Percentiles rank a stretch among this genome's conserved stretches.
These are phyloP conservation scores for Leptodactylus fuscus DNA, from an alignment of 2,113 vertebrate species.

Conservation along the genomic window DNA sequence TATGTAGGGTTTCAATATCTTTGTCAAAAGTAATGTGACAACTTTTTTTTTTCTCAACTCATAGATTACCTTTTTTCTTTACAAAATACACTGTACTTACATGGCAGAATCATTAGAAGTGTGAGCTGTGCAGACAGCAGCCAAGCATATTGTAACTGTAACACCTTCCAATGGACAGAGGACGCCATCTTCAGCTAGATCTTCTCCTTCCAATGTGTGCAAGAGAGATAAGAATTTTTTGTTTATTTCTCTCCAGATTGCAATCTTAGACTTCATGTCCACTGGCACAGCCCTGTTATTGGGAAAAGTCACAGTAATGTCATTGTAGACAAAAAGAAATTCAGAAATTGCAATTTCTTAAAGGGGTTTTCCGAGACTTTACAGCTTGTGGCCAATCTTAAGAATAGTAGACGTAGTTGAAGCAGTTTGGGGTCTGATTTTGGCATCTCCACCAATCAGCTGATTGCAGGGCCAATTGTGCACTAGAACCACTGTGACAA, in stretches of 20 bases:
- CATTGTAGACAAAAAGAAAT: background rate
- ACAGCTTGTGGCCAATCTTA: too few species aligned
- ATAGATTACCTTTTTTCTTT: background rate
- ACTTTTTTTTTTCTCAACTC: too few species aligned
- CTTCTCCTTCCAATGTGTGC: constrained; percentile 69
- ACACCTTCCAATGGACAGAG: constrained; percentile 78
- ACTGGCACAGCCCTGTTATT: constrained; percentile 72
- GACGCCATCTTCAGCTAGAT: constrained; percentile 60
- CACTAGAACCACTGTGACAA: too few species aligned
- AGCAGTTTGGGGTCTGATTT: too few species aligned
- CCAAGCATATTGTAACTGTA: constrained; percentile 77
- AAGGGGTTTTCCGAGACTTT: too few species aligned
- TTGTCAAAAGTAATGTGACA: too few species aligned
- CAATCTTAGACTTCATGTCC: constrained; percentile 79
- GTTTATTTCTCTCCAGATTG: constrained; percentile 79
- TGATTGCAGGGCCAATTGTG: too few species aligned
- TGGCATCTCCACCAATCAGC: too few species aligned
- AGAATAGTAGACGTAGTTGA: too few species aligned
- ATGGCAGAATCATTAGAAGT: constrained; percentile 63
- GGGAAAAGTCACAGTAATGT: constrained; percentile 21
- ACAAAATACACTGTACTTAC: constrained; percentile 63
- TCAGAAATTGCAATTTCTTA: background rate
- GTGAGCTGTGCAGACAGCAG: constrained; percentile 80
- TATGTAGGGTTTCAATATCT: too few species aligned
- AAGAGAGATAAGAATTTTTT: constrained; percentile 79